These are phyloP conservation scores for Himalopsyche phryganea DNA, from an alignment of 1,140 invertebrate genomes.

Conservation along the genomic window DNA sequence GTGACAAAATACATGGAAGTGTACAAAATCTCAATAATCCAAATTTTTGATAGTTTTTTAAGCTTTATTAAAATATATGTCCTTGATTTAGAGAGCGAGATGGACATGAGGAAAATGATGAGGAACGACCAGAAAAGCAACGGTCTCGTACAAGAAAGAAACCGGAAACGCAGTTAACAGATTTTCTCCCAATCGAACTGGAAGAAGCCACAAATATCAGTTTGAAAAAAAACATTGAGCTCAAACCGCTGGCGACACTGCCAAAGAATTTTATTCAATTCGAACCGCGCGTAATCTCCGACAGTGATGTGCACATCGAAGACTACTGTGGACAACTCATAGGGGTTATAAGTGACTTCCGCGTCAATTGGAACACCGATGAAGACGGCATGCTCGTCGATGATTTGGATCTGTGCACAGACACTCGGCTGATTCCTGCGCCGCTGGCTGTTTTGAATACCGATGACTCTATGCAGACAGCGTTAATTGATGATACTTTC, in stretches of 20 bases:
- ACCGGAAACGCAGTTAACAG: conserved; percentile 10
- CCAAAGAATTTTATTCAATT: conserved; percentile 43
- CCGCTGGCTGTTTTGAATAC: neutral
- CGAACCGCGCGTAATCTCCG: conserved; percentile 39
- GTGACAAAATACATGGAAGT: too few relatives aligned
- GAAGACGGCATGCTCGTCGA: conserved; percentile 22
- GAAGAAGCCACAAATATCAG: conserved; percentile 27
- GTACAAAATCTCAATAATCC: too few relatives aligned
- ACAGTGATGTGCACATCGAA: conserved; percentile 37
- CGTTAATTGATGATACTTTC: neutral
- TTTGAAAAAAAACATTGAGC: conserved; percentile 21
- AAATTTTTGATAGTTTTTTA: too few relatives aligned
- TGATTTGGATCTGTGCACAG: conserved; percentile 29
- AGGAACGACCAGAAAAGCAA: conserved; percentile 6
- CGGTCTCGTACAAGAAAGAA: neutral
- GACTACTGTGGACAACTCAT: conserved; percentile 43
- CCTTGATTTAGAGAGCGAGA: neutral
- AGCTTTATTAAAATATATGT: neutral
- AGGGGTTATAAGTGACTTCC: conserved; percentile 44
- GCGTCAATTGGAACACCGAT: conserved; percentile 39
- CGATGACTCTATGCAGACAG: neutral
- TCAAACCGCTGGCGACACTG: conserved; percentile 40
- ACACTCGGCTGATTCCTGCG: conserved; percentile 14
- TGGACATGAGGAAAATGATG: conserved; percentile 3
- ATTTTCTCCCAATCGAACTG: conserved; percentile 34